phyloP scores from a whole-genome alignment of 2,888 invertebrate species.

The Tetrapedia diversipes region DNA sequence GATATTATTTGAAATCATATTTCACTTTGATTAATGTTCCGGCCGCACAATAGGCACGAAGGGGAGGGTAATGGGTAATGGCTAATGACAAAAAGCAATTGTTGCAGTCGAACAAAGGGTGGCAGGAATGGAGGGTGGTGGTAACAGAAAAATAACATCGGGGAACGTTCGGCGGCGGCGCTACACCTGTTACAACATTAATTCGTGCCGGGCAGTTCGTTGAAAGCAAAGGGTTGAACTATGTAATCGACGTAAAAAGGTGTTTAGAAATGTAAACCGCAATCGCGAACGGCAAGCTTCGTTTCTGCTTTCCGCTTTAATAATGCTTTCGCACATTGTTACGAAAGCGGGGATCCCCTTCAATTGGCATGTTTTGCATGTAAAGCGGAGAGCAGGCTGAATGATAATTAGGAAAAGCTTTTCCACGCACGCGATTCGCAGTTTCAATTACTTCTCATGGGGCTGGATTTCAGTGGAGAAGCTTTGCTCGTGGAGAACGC shows the following conservation, averaged over 20 bases:
- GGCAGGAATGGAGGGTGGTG: too few species aligned
- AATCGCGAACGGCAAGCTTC: not conserved
- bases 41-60: not conserved
- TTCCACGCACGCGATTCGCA: slow-evolving; percentile 3
- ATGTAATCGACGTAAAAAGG: not conserved
- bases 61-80: not conserved
- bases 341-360: not conserved
- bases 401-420: slow-evolving; percentile 20
- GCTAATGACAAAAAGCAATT: not conserved
- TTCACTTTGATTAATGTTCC: slow-evolving; percentile 7
- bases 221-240: not conserved
- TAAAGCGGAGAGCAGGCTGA: not conserved
- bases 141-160: not conserved
- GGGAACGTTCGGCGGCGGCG: not conserved
- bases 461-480: not conserved
- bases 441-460: not conserved
- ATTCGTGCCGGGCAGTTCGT: too few species aligned
- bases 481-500: too few species aligned
- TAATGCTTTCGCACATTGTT: not conserved
- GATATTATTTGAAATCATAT: slow-evolving; percentile 8
- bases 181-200: too few species aligned
- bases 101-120: not conserved
- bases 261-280: not conserved
- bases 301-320: not conserved
- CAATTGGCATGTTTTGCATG: slow-evolving; percentile 5